Percentiles rank a stretch among this genome's conserved stretches.
Conservation (phyloP, 2,113 vertebrate genomes). For the Nanorana parkeri region DNA sequence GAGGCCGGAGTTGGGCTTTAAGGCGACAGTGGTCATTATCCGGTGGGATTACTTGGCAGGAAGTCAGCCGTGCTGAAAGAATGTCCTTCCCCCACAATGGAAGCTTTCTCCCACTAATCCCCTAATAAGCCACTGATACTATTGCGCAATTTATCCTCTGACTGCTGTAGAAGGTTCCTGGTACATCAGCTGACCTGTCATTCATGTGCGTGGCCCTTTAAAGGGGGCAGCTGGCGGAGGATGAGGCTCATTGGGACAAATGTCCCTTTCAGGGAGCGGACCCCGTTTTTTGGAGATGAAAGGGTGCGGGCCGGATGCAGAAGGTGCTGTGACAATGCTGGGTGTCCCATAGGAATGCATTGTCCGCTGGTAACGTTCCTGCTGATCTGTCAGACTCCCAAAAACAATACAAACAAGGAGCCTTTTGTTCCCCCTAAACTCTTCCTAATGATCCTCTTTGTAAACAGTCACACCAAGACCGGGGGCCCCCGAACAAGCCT, state of each 20-base stretch:
- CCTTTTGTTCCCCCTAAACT: slow-evolving; percentile 90
- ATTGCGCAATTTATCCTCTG: no score
- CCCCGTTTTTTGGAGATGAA: slow-evolving; percentile 63
- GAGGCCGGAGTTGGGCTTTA: no score
- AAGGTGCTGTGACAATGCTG: slow-evolving; percentile 60
- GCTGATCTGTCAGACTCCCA: slow-evolving; percentile 74
- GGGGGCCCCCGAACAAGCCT: slow-evolving; percentile 77
- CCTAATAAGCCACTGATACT: no score
- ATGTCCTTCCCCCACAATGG: no score
- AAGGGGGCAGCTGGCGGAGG: neutral
- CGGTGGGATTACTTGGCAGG: no score
- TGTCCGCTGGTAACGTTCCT: slow-evolving; percentile 70
- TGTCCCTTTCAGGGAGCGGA: slow-evolving; percentile 3
- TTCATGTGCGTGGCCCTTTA: no score
- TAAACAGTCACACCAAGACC: slow-evolving; percentile 80
- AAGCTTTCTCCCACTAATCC: no score
- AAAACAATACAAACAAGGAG: slow-evolving; percentile 90
- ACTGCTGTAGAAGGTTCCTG: no score
- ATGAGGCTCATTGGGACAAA: slow-evolving; percentile 35
- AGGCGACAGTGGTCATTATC: no score
- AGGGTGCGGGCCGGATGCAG: slow-evolving; percentile 63
- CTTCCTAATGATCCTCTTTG: slow-evolving; percentile 87
- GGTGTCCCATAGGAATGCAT: slow-evolving; percentile 63
- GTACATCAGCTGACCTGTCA: no score
- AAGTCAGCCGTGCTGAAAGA: no score